These are phyloP conservation scores for Drosophila nigromelanica DNA, from an alignment of 1,140 invertebrate genomes.

Conservation along the genomic window DNA sequence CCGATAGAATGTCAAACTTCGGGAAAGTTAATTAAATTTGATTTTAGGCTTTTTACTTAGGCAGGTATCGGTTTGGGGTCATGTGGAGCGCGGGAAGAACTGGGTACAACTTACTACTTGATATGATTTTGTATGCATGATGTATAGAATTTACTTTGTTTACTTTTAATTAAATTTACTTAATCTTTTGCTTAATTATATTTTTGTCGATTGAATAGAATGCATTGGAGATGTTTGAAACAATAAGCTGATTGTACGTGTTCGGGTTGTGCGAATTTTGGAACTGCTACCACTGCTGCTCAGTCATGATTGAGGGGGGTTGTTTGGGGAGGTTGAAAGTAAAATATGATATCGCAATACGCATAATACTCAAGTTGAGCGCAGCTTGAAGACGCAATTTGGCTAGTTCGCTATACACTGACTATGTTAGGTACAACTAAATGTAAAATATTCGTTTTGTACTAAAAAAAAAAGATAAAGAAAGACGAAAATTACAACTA, in stretches of 20 bases:
- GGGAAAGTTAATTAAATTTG: slow-evolving; percentile 81
- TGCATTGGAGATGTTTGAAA: slow-evolving; percentile 75
- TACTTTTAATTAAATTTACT: slow-evolving; percentile 47
- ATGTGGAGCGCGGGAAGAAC: slow-evolving; percentile 25
- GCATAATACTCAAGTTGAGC: slow-evolving; percentile 64
- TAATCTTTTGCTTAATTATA: slow-evolving; percentile 61
- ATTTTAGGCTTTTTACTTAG: slow-evolving; percentile 15
- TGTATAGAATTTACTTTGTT: slow-evolving; percentile 25
- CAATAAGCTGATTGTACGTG: slow-evolving; percentile 60
- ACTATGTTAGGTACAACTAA: slow-evolving; percentile 26
- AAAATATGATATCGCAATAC: slow-evolving; percentile 66
- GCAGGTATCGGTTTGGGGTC: slow-evolving; percentile 12
- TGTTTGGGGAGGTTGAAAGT: slow-evolving; percentile 49
- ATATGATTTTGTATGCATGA: slow-evolving; percentile 61
- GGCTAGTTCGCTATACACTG: slow-evolving; percentile 28
- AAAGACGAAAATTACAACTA: slow-evolving; percentile 16
- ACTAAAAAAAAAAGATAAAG: slow-evolving; percentile 9
- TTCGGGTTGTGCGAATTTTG: slow-evolving; percentile 69
- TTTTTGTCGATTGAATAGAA: slow-evolving; percentile 69
- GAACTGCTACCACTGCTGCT: slow-evolving; percentile 81
- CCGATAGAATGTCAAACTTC: slow-evolving; percentile 59
- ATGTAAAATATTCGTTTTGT: background rate
- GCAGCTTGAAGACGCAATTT: slow-evolving; percentile 48
- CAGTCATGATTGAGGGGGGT: slow-evolving; percentile 70
- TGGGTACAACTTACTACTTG: slow-evolving; percentile 75